phyloP scores from a whole-genome alignment of 2,888 invertebrate species.

The Epinotia demarniana region DNA sequence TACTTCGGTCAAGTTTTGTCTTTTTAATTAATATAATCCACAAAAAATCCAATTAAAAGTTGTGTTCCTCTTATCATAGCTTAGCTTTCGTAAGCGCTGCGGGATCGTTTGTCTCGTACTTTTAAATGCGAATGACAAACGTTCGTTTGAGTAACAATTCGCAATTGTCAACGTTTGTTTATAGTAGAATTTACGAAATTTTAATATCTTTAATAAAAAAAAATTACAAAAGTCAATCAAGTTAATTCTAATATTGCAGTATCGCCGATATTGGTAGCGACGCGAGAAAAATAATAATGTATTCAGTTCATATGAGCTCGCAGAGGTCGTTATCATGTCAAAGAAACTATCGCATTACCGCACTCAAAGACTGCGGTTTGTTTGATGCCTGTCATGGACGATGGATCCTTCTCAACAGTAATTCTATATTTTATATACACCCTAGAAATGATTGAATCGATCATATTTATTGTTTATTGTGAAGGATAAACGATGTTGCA shows the following conservation, averaged over 20 bases:
- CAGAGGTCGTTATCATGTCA: conserved; percentile 81
- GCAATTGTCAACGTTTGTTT: conserved; percentile 10
- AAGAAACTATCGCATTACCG: conserved; percentile 81
- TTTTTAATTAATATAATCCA: conserved; percentile 77
- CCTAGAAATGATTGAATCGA: conserved; percentile 36
- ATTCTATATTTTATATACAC: conserved; percentile 46
- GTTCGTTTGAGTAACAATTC: conserved; percentile 37
- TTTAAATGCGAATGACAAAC: conserved; percentile 53
- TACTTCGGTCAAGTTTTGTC: conserved; percentile 63
- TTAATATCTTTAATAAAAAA: background rate
- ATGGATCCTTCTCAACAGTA: conserved; percentile 60
- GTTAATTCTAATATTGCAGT: conserved; percentile 59
- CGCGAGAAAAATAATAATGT: conserved; percentile 73
- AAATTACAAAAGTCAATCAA: conserved; percentile 19
- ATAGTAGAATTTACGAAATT: background rate
- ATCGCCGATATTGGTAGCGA: conserved; percentile 57
- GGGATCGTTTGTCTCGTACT: conserved; percentile 55
- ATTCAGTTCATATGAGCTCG: conserved; percentile 72
- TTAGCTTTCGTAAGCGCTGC: conserved; percentile 64
- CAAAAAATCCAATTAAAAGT: conserved; percentile 78
- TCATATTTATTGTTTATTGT: conserved; percentile 12
- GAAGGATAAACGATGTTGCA: conserved; percentile 5
- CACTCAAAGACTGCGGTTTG: conserved; percentile 78
- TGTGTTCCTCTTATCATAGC: conserved; percentile 71
- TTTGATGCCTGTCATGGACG: conserved; percentile 71